Conservation (phyloP, 2,113 vertebrate species). For the Dryoscopus gambensis region DNA sequence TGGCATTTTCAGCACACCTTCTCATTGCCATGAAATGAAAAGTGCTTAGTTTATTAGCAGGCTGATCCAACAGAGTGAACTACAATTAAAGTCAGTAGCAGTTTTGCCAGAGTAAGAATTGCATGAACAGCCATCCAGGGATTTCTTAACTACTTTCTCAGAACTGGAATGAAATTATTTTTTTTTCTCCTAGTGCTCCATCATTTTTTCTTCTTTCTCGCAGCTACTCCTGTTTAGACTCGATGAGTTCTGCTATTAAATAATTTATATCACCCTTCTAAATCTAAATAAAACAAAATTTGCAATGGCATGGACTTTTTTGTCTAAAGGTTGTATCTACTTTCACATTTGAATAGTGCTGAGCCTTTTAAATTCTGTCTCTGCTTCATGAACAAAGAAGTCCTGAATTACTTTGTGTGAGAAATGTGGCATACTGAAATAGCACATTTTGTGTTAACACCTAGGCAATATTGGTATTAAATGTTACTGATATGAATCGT, state of each 20-base stretch:
- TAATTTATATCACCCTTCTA: background rate
- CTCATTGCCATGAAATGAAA: constrained; percentile 61
- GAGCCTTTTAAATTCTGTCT: background rate
- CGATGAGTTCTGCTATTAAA: background rate
- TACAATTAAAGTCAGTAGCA: constrained; percentile 26
- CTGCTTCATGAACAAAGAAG: background rate
- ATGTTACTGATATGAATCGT: background rate
- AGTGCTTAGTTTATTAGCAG: constrained; percentile 53
- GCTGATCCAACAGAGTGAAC: background rate
- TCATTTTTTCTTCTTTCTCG: background rate
- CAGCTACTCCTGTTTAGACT: background rate
- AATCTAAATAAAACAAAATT: background rate
- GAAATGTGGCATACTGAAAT: background rate
- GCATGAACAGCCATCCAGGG: background rate
- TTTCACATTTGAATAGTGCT: background rate
- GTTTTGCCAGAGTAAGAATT: background rate
- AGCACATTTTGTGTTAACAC: background rate
- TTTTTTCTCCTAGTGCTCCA: background rate
- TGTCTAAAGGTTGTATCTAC: background rate
- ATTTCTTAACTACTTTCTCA: constrained; percentile 1
- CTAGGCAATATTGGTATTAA: background rate
- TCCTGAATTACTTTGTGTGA: background rate
- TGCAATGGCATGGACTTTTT: background rate
- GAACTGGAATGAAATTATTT: background rate
- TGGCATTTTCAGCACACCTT: constrained; percentile 44